Evolutionary conservation across 2,113 vertebrate species (phyloP).

Genomic region (Corydoras maculifer): DNA sequence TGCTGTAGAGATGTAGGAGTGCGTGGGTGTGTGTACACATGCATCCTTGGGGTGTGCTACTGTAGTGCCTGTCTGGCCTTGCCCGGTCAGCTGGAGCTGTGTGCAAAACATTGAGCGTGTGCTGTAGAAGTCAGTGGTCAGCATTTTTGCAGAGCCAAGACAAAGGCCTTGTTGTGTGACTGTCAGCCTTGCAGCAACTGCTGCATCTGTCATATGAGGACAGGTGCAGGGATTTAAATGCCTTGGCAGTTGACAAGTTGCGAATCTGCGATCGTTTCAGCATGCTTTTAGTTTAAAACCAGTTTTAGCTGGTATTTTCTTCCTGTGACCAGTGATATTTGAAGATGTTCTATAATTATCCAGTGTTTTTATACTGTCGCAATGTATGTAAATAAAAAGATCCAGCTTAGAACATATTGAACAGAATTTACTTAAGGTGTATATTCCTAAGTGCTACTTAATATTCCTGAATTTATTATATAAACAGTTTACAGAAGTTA

Average conservation of each 20-base stretch:
- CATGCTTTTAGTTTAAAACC: conserved; percentile 1
- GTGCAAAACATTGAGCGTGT: background rate
- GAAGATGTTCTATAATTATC: background rate
- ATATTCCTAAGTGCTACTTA: no score
- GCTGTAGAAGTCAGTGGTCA: conserved; percentile 40
- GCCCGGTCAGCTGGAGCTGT: conserved; percentile 15
- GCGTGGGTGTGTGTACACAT: background rate
- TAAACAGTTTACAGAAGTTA: no score
- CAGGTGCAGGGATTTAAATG: conserved; percentile 51
- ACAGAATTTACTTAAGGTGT: no score
- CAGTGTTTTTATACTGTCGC: background rate
- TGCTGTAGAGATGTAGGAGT: no score
- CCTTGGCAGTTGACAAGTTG: background rate
- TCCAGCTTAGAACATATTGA: no score
- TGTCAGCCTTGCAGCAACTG: conserved; percentile 54
- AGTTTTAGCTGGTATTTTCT: background rate
- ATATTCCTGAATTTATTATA: no score
- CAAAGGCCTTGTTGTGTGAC: conserved; percentile 49
- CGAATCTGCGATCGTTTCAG: background rate
- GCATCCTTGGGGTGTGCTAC: conserved; percentile 14
- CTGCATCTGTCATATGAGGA: conserved; percentile 46
- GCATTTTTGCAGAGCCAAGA: conserved; percentile 41
- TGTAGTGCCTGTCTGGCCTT: conserved; percentile 2
- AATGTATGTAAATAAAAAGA: no score
- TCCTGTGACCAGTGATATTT: background rate